These are phyloP conservation scores for Trypoxylon attenuatum DNA, from an alignment of 2,888 invertebrate genomes.

Conservation along the genomic window DNA sequence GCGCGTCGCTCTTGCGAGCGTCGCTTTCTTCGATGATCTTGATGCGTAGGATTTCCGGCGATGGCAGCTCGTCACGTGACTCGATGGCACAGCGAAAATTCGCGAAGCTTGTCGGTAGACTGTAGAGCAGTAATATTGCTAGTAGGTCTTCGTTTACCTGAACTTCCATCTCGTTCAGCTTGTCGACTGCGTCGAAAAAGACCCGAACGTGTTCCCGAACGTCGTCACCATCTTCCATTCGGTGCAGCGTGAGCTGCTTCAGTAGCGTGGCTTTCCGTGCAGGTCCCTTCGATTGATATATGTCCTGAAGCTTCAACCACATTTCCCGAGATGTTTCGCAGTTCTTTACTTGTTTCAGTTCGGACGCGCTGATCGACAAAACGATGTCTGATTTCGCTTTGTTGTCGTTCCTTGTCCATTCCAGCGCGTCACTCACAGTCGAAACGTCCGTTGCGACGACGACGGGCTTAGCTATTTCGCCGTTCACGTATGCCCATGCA, in stretches of 20 bases:
- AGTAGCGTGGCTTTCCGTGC: conserved; percentile 13
- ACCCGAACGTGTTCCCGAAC: background rate
- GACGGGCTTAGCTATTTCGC: background rate
- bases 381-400: conserved; percentile 6
- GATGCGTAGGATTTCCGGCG: conserved; percentile 34
- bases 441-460: background rate
- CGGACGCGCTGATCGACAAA: background rate
- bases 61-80: conserved; percentile 42
- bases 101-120: conserved; percentile 19
- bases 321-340: conserved; percentile 2
- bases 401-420: background rate
- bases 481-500: conserved; percentile 3
- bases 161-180: conserved; percentile 12
- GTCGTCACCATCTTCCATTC: conserved; percentile 8
- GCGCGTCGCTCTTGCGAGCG: conserved; percentile 18
- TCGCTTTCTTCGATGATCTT: conserved; percentile 42
- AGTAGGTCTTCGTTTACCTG: conserved; percentile 4
- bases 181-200: conserved; percentile 10
- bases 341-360: background rate
- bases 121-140: conserved; percentile 6
- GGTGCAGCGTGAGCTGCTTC: background rate
- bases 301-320: background rate
- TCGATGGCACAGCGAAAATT: conserved; percentile 39
- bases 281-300: conserved; percentile 7
- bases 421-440: background rate